These are phyloP conservation scores for Leiothrix lutea DNA, from an alignment of 2,113 vertebrate species.

Conservation along the genomic window DNA sequence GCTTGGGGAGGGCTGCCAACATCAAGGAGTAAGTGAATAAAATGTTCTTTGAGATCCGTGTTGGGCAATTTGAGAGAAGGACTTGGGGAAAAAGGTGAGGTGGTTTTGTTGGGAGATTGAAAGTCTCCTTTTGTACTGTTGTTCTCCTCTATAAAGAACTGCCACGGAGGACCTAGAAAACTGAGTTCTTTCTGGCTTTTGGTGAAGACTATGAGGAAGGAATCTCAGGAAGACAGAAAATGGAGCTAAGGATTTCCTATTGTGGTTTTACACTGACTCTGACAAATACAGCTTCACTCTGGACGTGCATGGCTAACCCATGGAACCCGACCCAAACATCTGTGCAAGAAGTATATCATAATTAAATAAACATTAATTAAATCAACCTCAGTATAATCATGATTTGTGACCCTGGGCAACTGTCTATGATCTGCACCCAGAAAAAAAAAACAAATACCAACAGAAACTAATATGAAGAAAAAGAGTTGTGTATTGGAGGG, in stretches of 20 bases:
- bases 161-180: not conserved
- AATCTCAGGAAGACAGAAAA: not conserved
- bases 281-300: not conserved
- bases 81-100: not conserved
- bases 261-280: not conserved
- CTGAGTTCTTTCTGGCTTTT: not conserved
- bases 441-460: fast-evolving
- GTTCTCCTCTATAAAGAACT: fast-evolving
- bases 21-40: not conserved
- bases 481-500: not conserved
- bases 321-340: not conserved
- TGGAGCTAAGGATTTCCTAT: not conserved
- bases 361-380: not conserved
- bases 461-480: not conserved
- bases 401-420: not conserved
- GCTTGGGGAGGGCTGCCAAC: not conserved
- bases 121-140: not conserved
- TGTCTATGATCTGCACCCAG: not conserved
- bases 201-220: not conserved
- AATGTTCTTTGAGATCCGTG: not conserved
- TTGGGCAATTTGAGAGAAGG: not conserved
- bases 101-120: not conserved
- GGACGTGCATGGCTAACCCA: fast-evolving
- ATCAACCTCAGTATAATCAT: not conserved
- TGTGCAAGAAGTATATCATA: not conserved